These are phyloP conservation scores for Gobio gobio DNA, from an alignment of 2,113 vertebrate species.

Conservation along the genomic window DNA sequence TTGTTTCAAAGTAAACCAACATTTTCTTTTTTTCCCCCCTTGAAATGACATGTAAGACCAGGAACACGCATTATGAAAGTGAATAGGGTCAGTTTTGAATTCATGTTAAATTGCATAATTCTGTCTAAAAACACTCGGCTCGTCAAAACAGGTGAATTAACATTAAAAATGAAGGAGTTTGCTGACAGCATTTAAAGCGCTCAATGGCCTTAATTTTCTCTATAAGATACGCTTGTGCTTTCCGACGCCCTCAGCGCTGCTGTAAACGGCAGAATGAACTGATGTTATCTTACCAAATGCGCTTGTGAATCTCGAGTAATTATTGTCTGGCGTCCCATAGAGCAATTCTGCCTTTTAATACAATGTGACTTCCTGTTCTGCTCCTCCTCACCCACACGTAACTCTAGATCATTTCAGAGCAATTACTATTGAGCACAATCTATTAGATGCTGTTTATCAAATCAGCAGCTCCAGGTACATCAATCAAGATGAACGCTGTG, in stretches of 20 bases:
- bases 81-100: neutral
- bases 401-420: slow-evolving; percentile 41
- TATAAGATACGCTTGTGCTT: neutral
- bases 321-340: neutral
- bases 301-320: neutral
- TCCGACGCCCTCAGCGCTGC: neutral
- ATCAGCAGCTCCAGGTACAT: neutral
- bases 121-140: neutral
- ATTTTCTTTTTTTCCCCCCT: neutral
- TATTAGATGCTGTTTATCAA: slow-evolving; percentile 40
- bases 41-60: neutral
- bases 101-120: neutral
- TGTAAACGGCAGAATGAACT: neutral
- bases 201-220: neutral
- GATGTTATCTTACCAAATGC: neutral
- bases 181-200: neutral
- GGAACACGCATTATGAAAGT: neutral
- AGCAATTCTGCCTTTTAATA: slow-evolving; percentile 22
- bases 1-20: neutral
- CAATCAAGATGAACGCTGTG: neutral
- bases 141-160: neutral
- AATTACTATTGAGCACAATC: slow-evolving; percentile 46
- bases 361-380: slow-evolving; percentile 31
- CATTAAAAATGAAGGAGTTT: neutral
- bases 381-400: slow-evolving; percentile 34